Evolutionary conservation across 2,888 invertebrate species (phyloP), one percentile per base, ranked within the genome.

Genomic region (Bombyx huttoni): DNA sequence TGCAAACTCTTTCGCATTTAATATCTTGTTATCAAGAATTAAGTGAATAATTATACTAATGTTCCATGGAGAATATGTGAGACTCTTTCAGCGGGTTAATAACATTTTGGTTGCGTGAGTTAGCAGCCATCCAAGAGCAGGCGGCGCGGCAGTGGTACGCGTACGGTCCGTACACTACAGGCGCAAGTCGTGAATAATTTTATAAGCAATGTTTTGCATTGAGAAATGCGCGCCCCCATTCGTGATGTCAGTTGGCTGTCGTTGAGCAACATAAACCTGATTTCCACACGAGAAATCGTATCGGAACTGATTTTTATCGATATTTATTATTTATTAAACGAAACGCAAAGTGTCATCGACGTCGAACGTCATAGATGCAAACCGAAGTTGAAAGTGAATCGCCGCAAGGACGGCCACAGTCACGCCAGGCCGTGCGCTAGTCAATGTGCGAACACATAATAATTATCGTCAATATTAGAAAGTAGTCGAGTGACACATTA

Each of bases 211-310:
- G 75, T 86, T 87, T 85, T 84, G 79, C 76, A 80, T 87, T 86
- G 84, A 80, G 86, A 83, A 85, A 88, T 74, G 73, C 72, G 71
- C 78, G 87, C 78, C 82, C 84, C 76, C 84, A 83, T 84, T 86
- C 81, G 81, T 82, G 84, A 78, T 81, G 81, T 76, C 79, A 79
- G 79, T 66, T 67, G 65, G 68, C 72, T 73, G 74, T 63, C 63
- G 74, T 86, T 85, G 78, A 67, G 85, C 77, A 86, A 85, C 77
- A 73, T 77, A 80, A 82, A 84, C 81, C 75, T 76, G 80, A 81
- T 84, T 85, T 85, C 79, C 81, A 77, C 78, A 76, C 70, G 63
- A 78, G 71, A 80, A 82, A 83, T 77, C 71, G 70, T 81, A 83
- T 77, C 71, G 70, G 75, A 81, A 78, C 71, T 67, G 65, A 75